Percentiles rank a stretch among this genome's conserved stretches.
phyloP scores from a whole-genome alignment of 2,797 vertebrate genomes.

The Pteronotus mesoamericanus region DNA sequence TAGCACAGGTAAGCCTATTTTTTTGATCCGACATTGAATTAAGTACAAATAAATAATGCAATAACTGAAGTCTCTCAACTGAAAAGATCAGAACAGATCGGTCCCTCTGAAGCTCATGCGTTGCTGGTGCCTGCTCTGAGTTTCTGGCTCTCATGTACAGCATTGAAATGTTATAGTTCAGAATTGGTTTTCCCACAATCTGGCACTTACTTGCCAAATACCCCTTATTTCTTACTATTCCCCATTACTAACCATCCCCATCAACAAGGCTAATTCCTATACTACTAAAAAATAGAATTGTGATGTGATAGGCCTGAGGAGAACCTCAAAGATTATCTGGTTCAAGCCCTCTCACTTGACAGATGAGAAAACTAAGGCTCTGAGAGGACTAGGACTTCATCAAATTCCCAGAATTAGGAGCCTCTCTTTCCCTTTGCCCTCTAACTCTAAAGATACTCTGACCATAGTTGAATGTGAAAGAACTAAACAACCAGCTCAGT shows the following conservation, averaged over 20 bases:
- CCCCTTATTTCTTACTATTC: neutral
- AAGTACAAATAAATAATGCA: neutral
- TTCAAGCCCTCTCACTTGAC: neutral
- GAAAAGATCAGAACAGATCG: constrained; percentile 37
- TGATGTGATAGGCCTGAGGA: neutral
- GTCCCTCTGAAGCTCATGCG: neutral
- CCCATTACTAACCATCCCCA: neutral
- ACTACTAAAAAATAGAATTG: neutral
- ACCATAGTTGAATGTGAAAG: neutral
- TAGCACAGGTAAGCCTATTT: neutral
- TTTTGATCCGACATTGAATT: neutral
- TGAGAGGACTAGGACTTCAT: neutral
- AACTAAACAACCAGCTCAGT: neutral
- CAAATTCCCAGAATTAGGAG: neutral
- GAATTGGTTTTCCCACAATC: neutral
- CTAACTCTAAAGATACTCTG: neutral
- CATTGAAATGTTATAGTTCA: neutral
- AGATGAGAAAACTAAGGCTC: neutral
- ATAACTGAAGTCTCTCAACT: constrained; percentile 24
- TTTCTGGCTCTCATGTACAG: neutral
- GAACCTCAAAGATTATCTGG: neutral
- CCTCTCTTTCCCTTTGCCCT: neutral
- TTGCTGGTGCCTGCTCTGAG: neutral
- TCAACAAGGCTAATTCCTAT: neutral
- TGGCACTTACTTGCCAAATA: neutral